These are phyloP conservation scores for Hoplodrina ambigua DNA, from an alignment of 2,888 invertebrate species.

Conservation along the genomic window DNA sequence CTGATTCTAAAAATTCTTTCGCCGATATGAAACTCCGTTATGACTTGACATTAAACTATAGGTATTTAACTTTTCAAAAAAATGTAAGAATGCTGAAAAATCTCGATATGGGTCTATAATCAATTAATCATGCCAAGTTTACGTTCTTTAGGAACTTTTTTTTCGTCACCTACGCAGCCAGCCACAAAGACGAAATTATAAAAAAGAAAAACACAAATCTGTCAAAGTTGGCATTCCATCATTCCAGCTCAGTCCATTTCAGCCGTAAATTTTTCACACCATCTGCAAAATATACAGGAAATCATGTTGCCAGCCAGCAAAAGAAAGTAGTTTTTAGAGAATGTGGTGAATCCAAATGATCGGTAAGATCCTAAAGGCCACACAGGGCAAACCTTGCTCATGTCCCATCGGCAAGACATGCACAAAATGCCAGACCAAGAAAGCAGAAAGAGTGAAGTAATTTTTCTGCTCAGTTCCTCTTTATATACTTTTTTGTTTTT, in stretches of 20 bases:
- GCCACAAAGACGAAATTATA: background rate
- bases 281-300: slow-evolving; percentile 1
- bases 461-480: slow-evolving; percentile 21
- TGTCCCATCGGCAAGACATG: slow-evolving; percentile 63
- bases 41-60: no score
- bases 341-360: slow-evolving; percentile 65
- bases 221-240: slow-evolving; percentile 40
- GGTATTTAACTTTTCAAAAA: no score
- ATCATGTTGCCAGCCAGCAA: slow-evolving; percentile 19
- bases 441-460: slow-evolving; percentile 64
- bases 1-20: no score
- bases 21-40: no score
- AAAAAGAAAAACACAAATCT: slow-evolving; percentile 7
- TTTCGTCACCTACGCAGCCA: background rate
- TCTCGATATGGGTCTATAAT: background rate
- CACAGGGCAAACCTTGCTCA: slow-evolving; percentile 60
- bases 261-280: slow-evolving; percentile 14
- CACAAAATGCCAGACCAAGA: slow-evolving; percentile 59
- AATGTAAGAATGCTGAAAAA: no score
- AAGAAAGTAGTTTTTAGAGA: background rate
- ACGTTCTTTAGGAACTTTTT: background rate
- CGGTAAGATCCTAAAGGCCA: slow-evolving; percentile 58
- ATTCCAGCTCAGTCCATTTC: background rate
- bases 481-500: background rate
- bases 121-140: background rate